phyloP scores from a whole-genome alignment of 2,797 vertebrate genomes.

The Poeciliopsis paucimaculata region DNA sequence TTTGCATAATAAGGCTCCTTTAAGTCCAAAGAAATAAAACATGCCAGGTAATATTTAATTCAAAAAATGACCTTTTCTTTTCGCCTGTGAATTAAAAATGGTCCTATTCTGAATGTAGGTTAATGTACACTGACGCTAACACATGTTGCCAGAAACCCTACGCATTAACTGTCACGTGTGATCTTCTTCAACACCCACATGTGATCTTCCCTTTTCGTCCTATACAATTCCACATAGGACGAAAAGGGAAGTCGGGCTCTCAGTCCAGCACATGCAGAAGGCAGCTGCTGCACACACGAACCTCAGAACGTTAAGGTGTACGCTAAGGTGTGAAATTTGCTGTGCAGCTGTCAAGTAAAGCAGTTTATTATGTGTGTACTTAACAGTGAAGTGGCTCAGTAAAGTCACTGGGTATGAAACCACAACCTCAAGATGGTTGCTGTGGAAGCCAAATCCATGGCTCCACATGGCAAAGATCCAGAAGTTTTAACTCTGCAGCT shows the following conservation, averaged over 20 bases:
- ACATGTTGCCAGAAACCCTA: constrained; percentile 78
- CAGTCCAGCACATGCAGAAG: constrained; percentile 25
- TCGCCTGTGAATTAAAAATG: constrained; percentile 59
- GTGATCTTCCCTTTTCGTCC: constrained; percentile 36
- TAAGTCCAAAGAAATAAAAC: constrained; percentile 38
- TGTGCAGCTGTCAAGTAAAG: constrained; percentile 33
- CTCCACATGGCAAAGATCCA: constrained; percentile 58
- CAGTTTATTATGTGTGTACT: constrained; percentile 69
- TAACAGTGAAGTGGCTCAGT: constrained; percentile 61
- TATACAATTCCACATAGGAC: constrained; percentile 69
- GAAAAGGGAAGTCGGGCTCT: constrained; percentile 42
- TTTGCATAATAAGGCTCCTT: not conserved
- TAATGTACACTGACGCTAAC: constrained; percentile 77
- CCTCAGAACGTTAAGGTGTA: constrained; percentile 24
- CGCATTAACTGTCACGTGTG: constrained; percentile 73
- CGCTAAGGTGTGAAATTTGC: constrained; percentile 24
- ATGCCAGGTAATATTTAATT: constrained; percentile 57
- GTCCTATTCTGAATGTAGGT: constrained; percentile 69
- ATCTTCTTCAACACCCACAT: constrained; percentile 75
- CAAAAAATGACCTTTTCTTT: constrained; percentile 67
- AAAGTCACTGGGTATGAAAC: constrained; percentile 70
- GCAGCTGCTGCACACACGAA: constrained; percentile 27
- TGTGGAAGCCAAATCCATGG: constrained; percentile 50
- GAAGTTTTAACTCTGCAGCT: constrained; percentile 65
- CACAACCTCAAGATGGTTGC: constrained; percentile 70